Conservation (phyloP, 2,113 vertebrate genomes). For the Indicator indicator region DNA sequence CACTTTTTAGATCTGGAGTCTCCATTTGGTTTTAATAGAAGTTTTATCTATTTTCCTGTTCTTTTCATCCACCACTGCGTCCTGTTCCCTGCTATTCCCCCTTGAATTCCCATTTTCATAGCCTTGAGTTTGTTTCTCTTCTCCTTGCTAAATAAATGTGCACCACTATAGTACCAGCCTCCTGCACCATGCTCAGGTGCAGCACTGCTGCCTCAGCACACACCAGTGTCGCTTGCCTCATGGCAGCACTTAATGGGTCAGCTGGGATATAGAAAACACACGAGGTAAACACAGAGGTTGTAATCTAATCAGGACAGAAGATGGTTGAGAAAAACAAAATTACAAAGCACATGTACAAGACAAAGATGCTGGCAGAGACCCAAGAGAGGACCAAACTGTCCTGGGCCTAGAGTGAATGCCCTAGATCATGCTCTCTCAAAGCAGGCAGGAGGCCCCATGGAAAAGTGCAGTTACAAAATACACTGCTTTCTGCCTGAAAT, state of each 20-base stretch:
- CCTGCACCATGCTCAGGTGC: neutral
- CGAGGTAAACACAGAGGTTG: neutral
- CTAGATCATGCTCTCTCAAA: neutral
- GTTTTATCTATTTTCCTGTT: neutral
- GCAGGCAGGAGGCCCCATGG: neutral
- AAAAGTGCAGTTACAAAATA: neutral
- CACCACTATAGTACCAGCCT: rapidly evolving
- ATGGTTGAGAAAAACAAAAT: neutral
- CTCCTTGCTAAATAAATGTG: neutral
- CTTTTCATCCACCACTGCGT: neutral
- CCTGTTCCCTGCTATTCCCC: neutral
- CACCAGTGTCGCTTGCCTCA: neutral
- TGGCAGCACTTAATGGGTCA: neutral
- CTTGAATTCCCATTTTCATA: neutral
- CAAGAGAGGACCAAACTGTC: neutral
- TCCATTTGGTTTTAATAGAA: neutral
- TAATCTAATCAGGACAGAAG: neutral
- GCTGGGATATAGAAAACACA: neutral
- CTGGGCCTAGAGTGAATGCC: neutral
- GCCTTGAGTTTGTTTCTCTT: neutral
- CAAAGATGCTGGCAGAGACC: neutral
- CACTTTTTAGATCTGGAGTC: neutral
- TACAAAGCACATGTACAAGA: neutral
- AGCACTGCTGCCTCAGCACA: neutral
- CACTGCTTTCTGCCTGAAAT: neutral